phyloP scores from a whole-genome alignment of 2,888 invertebrate genomes.

The Cryptophagus acutangulus region DNA sequence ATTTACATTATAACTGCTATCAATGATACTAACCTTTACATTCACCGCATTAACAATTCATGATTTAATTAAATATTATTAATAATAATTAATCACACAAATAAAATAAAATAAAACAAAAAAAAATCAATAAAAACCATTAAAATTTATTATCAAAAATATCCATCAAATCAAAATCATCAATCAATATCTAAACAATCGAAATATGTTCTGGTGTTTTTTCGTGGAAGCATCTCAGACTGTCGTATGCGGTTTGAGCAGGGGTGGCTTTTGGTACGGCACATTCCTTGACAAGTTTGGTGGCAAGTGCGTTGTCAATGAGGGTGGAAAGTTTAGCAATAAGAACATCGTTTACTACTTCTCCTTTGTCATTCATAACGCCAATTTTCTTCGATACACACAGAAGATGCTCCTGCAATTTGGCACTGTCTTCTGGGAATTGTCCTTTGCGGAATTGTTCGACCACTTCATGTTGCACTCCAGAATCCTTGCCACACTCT shows the following conservation, averaged over 20 bases:
- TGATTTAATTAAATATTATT: no score
- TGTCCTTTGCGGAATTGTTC: slow-evolving; percentile 26
- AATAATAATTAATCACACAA: no score
- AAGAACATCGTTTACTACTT: slow-evolving; percentile 27
- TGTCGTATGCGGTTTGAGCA: slow-evolving; percentile 30
- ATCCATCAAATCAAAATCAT: no score
- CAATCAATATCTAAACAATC: slow-evolving; percentile 20
- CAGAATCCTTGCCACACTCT: slow-evolving; percentile 26
- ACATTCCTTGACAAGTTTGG: slow-evolving; percentile 28
- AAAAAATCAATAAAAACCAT: no score
- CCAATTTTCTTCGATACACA: slow-evolving; percentile 33
- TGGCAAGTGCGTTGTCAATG: slow-evolving; percentile 15
- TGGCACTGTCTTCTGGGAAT: slow-evolving; percentile 27
- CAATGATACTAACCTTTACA: no score
- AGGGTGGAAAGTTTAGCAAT: slow-evolving; percentile 22
- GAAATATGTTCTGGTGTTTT: slow-evolving; percentile 21
- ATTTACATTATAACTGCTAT: no score
- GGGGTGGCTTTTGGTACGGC: slow-evolving; percentile 25
- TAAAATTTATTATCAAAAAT: no score
- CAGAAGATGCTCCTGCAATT: slow-evolving; percentile 27
- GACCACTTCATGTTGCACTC: slow-evolving; percentile 28
- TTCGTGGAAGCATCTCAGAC: slow-evolving; percentile 32
- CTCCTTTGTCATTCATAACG: slow-evolving; percentile 32
- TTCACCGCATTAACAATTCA: no score
- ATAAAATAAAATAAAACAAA: no score